These are phyloP conservation scores for Gallinago undulata DNA, from an alignment of 2,113 vertebrate genomes.

Conservation along the genomic window DNA sequence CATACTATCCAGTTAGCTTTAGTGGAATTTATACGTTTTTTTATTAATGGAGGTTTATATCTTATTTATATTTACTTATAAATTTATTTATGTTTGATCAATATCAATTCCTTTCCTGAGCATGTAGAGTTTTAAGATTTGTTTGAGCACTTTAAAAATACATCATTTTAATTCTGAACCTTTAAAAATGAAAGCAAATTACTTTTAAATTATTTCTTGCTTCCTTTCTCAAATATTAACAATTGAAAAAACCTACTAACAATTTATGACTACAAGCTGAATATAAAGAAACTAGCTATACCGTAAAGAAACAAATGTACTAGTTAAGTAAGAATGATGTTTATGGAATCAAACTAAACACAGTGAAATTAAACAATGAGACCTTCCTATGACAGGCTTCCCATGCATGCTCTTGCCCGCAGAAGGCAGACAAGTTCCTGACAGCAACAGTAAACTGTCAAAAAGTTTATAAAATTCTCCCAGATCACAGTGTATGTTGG, in stretches of 20 bases:
- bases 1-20: background rate
- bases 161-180: background rate
- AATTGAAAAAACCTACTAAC: background rate
- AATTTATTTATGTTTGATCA: background rate
- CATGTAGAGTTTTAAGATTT: background rate
- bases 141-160: background rate
- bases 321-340: background rate
- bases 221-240: background rate
- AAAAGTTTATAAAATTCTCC: background rate
- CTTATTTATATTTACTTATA: background rate
- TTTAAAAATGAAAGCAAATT: background rate
- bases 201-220: background rate
- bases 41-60: background rate
- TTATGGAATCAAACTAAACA: background rate
- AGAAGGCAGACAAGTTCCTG: background rate
- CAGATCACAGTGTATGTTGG: background rate
- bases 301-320: background rate
- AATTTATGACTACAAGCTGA: background rate
- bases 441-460: background rate
- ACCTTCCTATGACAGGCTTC: background rate
- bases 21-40: background rate
- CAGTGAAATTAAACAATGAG: background rate
- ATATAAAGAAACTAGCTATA: background rate
- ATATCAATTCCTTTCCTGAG: background rate
- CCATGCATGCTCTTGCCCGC: accelerated